Evolutionary conservation across 2,113 vertebrate species (phyloP), one percentile per base, ranked within the genome.

Genomic region (Elaphurus davidianus): DNA sequence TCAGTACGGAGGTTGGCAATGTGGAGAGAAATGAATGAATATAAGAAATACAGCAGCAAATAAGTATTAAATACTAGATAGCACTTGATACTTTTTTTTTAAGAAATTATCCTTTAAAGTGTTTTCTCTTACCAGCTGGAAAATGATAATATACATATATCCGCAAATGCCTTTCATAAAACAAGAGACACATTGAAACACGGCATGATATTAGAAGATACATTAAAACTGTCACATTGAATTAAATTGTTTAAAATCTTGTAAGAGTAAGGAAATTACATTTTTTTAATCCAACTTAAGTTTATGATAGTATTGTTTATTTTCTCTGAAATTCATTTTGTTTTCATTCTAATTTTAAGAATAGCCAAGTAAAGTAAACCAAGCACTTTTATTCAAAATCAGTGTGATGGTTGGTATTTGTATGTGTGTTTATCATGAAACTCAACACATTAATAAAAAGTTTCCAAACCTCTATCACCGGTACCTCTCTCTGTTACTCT

Each of bases 291-390:
- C 52, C 43, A 93, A 28, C 54, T 27, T 23, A 87, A 50, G 6
- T 74, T 27, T 88, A 25, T 50, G 50, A 33, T 50, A 79, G 43
- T 36, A 33, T 33, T 30, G 6, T 12, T 87, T 21, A 36, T 95
- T 93, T 84, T 84, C 59, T 92, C 57, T 59, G 28, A 76, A 96
- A 82, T 88, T 16, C 90, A n/a, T 33, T 95, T 67, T 55, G 25
- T 62, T 45, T 81, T 90, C 59, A n/a, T 76, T 96, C 43, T 81
- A 55, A 82, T 78, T 93, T 97, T 90, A 36, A 30, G 40, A 94
- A 57, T n/a, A 57, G 28, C 11, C 50, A 43, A 6, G 21, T 3
- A n/a, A 90, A 52, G 33, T 27, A 43, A 43, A 85, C n/a, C 28
- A 36, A 74, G 19, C 40, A 14, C n/a, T 43, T 30, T 25, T 15